These are phyloP conservation scores for Cyclargus thomasi DNA, from an alignment of 1,140 invertebrate genomes.

Conservation along the genomic window DNA sequence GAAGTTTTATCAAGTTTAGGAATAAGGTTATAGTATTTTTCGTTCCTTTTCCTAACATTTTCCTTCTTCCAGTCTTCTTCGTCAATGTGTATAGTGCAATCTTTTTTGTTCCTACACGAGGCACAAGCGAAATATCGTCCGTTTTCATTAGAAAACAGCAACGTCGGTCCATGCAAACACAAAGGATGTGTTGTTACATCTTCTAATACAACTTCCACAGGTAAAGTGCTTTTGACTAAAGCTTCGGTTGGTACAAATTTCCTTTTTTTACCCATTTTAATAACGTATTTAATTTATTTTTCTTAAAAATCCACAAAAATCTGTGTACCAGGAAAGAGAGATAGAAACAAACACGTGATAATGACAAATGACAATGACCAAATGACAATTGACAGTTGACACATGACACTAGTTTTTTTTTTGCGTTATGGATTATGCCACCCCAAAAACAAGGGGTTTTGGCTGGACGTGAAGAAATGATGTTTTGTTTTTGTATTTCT, in stretches of 20 bases:
- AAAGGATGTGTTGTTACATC: slow-evolving; percentile 70
- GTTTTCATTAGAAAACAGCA: slow-evolving; percentile 79
- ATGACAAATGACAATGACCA: slow-evolving; percentile 21
- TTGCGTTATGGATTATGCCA: too few relatives aligned
- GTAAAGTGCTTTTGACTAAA: slow-evolving; percentile 29
- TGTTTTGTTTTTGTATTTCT: too few relatives aligned
- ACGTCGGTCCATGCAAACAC: slow-evolving; percentile 81
- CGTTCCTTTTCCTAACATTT: slow-evolving; percentile 60
- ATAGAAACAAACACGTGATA: slow-evolving; percentile 29
- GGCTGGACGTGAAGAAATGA: too few relatives aligned
- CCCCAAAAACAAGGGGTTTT: too few relatives aligned
- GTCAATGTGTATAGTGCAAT: slow-evolving; percentile 81
- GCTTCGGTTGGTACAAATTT: slow-evolving; percentile 35
- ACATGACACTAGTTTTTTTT: too few relatives aligned
- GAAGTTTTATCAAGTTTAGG: slow-evolving; percentile 68
- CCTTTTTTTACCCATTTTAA: slow-evolving; percentile 45
- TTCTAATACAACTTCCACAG: slow-evolving; percentile 63
- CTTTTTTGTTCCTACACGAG: slow-evolving; percentile 86
- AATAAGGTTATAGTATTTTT: slow-evolving; percentile 70
- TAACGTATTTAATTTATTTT: background rate
- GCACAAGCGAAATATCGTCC: slow-evolving; percentile 85
- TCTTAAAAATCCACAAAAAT: background rate
- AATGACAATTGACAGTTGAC: too few relatives aligned
- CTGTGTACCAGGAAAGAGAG: background rate
- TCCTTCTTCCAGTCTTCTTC: slow-evolving; percentile 74